phyloP scores from a whole-genome alignment of 2,888 invertebrate species.

The Tromatobia lineatoria region DNA sequence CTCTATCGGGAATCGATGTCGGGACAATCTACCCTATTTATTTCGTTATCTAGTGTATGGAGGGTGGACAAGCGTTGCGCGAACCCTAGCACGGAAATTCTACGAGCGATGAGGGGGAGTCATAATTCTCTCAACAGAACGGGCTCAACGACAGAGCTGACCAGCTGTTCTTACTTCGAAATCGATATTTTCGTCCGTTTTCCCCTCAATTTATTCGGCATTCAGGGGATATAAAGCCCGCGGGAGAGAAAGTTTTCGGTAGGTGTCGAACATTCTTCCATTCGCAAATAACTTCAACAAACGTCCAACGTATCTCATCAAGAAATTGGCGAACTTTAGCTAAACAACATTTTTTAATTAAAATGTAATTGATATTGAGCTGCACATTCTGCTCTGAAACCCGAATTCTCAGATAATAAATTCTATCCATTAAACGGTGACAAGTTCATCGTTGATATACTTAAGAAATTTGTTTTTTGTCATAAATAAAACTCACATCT shows the following conservation, averaged over 20 bases:
- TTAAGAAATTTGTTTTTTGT: too few relatives aligned
- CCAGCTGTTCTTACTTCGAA: neutral
- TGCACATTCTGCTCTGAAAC: neutral
- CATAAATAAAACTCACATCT: too few relatives aligned
- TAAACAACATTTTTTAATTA: neutral
- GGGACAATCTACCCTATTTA: slow-evolving; percentile 4
- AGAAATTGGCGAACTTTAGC: neutral
- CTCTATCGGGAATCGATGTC: slow-evolving; percentile 3
- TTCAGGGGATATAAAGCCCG: neutral
- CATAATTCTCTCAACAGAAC: neutral
- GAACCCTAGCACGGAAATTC: slow-evolving; percentile 17
- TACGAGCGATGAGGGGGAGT: slow-evolving; percentile 12
- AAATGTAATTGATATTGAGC: neutral
- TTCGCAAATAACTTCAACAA: neutral
- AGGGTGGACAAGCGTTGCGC: slow-evolving; percentile 2
- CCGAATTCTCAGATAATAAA: neutral
- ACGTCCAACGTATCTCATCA: neutral
- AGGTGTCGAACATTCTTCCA: neutral
- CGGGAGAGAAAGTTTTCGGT: neutral
- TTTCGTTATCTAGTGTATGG: slow-evolving; percentile 34
- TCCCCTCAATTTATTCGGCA: neutral
- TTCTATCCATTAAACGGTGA: neutral
- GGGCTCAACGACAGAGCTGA: neutral
- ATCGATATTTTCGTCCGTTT: neutral
- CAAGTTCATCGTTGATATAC: too few relatives aligned